Base-by-base conservation (phyloP, 2,113 vertebrate species). In the Laticauda colubrina region DNA sequence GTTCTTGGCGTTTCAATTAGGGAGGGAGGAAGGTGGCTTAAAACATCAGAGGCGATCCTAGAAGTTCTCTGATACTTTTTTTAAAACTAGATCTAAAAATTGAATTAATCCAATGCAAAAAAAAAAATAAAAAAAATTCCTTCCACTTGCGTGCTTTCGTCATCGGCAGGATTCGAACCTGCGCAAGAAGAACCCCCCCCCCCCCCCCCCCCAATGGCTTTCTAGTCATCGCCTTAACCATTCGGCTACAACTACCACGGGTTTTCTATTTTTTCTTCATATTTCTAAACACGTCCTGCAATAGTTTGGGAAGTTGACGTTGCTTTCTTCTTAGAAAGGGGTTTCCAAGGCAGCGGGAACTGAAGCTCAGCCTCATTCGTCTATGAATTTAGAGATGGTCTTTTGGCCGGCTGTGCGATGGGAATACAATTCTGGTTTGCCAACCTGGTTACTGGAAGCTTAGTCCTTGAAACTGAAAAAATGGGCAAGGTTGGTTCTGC, bases 191-290 rank as follows among this genome's bases (percentile, higher is more conserved):
- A 97, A n/a, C n/a, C n/a, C n/a, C n/a, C n/a, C n/a, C n/a, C n/a
- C n/a, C n/a, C n/a, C n/a, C n/a, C n/a, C n/a, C 96, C 98, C 98
- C 98, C 98, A 98, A 98, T 98, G 97, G 98, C 98, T 98, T 98
- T 98, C 98, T 98, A 98, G 97, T 90, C 92, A 93, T 93, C 92
- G 88, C 92, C 92, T 93, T 93, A 93, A 90, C 92, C 92, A 90
- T 96, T 97, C 96, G 93, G 96, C 97, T 97, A 98, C 97, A 95
- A 97, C 96, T 97, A 98, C 97, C 5, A 3, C 1, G 1, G 7
- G 12, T 1, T 0, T 6, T 2, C 0, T 0, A 0, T 1, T 7
- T 7, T 12, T 15, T 24, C 5, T 14, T 15, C 2, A 0, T 75
- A 3, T 75, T 4, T 18, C 64, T 75, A 34, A 75, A 75, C 6